Evolutionary conservation across 1,140 invertebrate genomes (phyloP).

Genomic region (Pomacea maculata): DNA sequence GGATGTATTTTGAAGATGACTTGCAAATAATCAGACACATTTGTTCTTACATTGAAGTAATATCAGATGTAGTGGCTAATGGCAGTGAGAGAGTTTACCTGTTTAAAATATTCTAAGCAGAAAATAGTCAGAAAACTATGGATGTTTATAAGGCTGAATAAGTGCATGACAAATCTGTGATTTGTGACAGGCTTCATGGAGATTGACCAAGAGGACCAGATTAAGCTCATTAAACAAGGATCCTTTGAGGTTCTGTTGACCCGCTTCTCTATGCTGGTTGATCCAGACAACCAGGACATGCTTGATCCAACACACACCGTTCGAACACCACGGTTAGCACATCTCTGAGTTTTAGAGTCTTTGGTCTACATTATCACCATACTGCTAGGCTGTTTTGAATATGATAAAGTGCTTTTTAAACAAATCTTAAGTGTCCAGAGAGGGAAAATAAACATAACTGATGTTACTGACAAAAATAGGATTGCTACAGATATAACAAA

Average conservation of each 20-base stretch:
- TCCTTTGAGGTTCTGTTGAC: conserved; percentile 64
- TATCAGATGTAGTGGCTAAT: no score
- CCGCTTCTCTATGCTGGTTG: conserved; percentile 60
- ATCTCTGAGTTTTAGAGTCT: background rate
- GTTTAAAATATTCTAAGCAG: no score
- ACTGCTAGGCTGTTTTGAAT: no score
- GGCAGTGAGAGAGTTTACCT: no score
- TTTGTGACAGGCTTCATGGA: conserved; percentile 11
- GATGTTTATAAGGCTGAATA: no score
- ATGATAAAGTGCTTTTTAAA: no score
- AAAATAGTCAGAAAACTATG: no score
- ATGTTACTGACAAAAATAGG: no score
- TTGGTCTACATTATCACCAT: no score
- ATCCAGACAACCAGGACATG: conserved; percentile 53
- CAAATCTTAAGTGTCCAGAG: no score
- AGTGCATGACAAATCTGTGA: background rate
- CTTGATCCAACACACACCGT: conserved; percentile 60
- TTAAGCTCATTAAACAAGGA: conserved; percentile 76
- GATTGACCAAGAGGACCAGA: conserved; percentile 27
- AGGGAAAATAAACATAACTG: no score
- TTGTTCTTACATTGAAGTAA: background rate
- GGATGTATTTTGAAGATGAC: background rate
- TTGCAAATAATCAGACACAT: background rate
- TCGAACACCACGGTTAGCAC: conserved; percentile 54
- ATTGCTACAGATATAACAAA: no score